These are phyloP conservation scores for Grammomys surdaster DNA, from an alignment of 2,113 vertebrate genomes.

Conservation along the genomic window DNA sequence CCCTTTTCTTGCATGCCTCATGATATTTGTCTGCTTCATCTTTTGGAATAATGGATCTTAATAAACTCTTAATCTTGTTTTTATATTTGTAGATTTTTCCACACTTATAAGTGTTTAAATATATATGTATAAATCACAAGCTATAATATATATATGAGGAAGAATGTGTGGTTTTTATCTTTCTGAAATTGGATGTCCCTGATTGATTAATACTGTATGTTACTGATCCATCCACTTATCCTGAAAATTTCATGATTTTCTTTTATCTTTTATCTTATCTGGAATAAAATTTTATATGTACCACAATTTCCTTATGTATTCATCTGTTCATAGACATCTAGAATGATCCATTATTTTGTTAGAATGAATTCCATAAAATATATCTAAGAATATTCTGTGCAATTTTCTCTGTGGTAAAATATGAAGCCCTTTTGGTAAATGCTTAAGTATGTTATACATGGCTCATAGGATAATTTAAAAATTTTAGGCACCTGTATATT, in stretches of 20 bases:
- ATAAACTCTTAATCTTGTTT: neutral
- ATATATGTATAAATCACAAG: neutral
- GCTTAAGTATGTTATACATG: neutral
- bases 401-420: neutral
- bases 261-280: no score
- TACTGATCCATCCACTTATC: neutral
- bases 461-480: neutral
- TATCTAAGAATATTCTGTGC: no score
- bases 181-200: neutral
- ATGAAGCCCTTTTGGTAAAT: neutral
- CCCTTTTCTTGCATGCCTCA: neutral
- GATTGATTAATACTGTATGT: neutral
- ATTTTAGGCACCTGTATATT: neutral
- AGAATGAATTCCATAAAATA: neutral
- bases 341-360: neutral
- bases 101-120: neutral
- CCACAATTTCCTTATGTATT: no score
- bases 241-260: neutral
- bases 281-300: neutral
- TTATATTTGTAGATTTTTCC: neutral
- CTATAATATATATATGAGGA: neutral
- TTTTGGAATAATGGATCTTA: neutral
- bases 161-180: neutral
- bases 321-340: neutral
- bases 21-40: neutral